Base-by-base conservation (phyloP, 2,797 vertebrate species). In the Gymnothorax javanicus region DNA sequence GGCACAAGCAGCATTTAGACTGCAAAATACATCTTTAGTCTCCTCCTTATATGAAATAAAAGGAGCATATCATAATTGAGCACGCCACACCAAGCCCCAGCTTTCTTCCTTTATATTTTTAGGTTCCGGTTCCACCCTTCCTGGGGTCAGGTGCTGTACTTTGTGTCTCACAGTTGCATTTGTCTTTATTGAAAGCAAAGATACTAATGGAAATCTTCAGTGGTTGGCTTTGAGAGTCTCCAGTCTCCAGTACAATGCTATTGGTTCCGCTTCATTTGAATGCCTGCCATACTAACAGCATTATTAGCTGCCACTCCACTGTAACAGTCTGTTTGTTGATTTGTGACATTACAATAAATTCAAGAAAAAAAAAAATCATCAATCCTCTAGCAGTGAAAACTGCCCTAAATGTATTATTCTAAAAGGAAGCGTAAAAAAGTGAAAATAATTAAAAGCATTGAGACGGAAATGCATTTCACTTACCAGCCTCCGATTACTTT, bases 311-410 rank as follows among this genome's bases (percentile, higher is more conserved):
- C 94, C 92, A 91, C 93, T 94, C 94, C 92, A 95, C 94, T 92
- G 93, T 93, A 94, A 94, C 93, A 94, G 91, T 92, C 91, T 93
- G 93, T 92, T 94, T 88, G 92, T 92, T 94, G 93, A 92, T 90
- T 93, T 90, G 88, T 92, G 92, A 94, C 93, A 94, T 96, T 94
- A 93, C 96, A 95, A 96, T 95, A 96, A 96, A 96, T 94, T 94
- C 94, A 95, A 91, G 95, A 95, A 94, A 91, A 96, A 95, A 94
- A 94, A 96, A 95, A 95, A 94, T 93, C 93, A 93, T 95, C 95
- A 95, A 92, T 95, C 95, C 88, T 87, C 0, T 67, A 92, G 90
- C 57, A 90, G 92, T 94, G 91, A 94, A 90, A 50, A 87, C 33
- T 59, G 86, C 82, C 69, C 57, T 57, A 62, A 84, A 87, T 87